Percentiles rank a stretch among this genome's conserved stretches.
Evolutionary conservation across 2,888 invertebrate species (phyloP).

Genomic region (Drosophila longiperda): DNA sequence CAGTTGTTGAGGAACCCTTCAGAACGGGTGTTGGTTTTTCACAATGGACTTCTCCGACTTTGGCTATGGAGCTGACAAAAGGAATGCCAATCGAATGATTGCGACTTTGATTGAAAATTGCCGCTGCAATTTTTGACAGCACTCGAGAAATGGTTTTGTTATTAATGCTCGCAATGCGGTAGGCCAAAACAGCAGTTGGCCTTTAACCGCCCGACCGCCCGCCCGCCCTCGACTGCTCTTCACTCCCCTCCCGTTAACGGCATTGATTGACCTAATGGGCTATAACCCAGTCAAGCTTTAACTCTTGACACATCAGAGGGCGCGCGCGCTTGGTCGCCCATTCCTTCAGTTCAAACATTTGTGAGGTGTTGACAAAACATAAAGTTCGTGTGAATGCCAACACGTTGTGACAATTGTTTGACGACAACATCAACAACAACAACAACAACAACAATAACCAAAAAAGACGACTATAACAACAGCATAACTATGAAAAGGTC

Average conservation of each 20-base stretch:
- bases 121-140: conserved; percentile 80
- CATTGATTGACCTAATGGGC: conserved; percentile 22
- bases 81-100: conserved; percentile 44
- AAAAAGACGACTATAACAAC: conserved; percentile 42
- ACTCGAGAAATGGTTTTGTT: conserved; percentile 57
- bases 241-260: neutral
- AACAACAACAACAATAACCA: conserved; percentile 14
- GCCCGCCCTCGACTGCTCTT: neutral
- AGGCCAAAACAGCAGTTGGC: conserved; percentile 57
- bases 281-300: conserved; percentile 25
- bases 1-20: conserved; percentile 67
- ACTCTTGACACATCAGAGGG: conserved; percentile 45
- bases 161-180: conserved; percentile 82
- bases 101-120: conserved; percentile 82
- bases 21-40: conserved; percentile 73
- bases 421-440: conserved; percentile 61
- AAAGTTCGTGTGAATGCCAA: conserved; percentile 83
- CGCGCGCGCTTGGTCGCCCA: neutral
- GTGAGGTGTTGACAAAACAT: conserved; percentile 80
- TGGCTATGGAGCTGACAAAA: conserved; percentile 45
- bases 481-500: conserved; percentile 68
- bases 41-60: conserved; percentile 40
- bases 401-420: conserved; percentile 81
- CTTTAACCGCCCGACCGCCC: neutral
- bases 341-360: conserved; percentile 32